Evolutionary conservation across 2,888 invertebrate genomes (phyloP).

Genomic region (Melanostoma scalare): DNA sequence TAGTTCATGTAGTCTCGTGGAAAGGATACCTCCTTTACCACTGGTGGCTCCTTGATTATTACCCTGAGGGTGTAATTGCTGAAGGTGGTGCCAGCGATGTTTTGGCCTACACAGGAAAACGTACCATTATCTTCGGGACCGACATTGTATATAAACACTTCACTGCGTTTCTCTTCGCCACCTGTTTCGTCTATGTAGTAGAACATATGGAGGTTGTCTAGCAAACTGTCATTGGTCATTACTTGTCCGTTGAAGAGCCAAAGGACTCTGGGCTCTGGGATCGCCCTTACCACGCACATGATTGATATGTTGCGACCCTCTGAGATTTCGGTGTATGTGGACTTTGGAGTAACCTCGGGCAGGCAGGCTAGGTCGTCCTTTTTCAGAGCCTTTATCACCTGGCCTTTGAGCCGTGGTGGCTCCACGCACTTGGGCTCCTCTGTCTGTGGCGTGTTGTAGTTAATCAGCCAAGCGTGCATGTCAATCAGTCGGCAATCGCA

Average conservation of each 20-base stretch:
- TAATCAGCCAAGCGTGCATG: slow-evolving; percentile 89
- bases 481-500: slow-evolving; percentile 93
- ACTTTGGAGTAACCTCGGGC: slow-evolving; percentile 90
- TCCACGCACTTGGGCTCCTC: slow-evolving; percentile 90
- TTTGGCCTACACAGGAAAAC: slow-evolving; percentile 92
- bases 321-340: slow-evolving; percentile 89
- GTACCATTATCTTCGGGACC: slow-evolving; percentile 92
- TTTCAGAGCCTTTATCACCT: slow-evolving; percentile 87
- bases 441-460: slow-evolving; percentile 89
- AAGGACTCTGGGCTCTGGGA: slow-evolving; percentile 90
- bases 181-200: slow-evolving; percentile 88
- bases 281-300: slow-evolving; percentile 90
- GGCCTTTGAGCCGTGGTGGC: slow-evolving; percentile 87
- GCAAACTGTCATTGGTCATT: slow-evolving; percentile 88
- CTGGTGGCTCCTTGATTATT: slow-evolving; percentile 88
- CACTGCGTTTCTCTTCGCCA: slow-evolving; percentile 90
- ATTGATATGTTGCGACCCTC: slow-evolving; percentile 92
- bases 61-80: slow-evolving; percentile 92
- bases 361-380: slow-evolving; percentile 90
- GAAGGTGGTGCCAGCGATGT: slow-evolving; percentile 90
- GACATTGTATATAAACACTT: slow-evolving; percentile 90
- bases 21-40: slow-evolving; percentile 87
- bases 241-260: slow-evolving; percentile 93
- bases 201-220: slow-evolving; percentile 87
- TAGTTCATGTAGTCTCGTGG: slow-evolving; percentile 88